These are phyloP conservation scores for Ophion slaviceki DNA, from an alignment of 2,888 invertebrate species.

Conservation along the genomic window DNA sequence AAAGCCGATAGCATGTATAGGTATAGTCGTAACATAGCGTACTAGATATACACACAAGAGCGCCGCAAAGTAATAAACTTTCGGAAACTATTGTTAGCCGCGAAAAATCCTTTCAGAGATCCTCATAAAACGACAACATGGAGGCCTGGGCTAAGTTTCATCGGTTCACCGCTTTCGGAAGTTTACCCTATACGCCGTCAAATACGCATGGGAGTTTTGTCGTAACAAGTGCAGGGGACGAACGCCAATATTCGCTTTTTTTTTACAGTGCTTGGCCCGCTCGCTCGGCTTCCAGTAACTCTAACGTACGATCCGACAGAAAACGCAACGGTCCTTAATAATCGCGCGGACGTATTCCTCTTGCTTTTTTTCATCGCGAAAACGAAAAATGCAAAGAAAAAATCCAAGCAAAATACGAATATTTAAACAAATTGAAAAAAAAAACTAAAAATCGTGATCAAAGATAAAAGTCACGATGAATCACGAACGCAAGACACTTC, in stretches of 20 bases:
- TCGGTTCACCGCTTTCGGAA: not conserved
- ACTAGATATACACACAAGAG: not conserved
- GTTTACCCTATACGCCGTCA: not conserved
- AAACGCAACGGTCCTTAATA: slow-evolving; percentile 16
- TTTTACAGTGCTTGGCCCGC: not conserved
- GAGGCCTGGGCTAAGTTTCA: not conserved
- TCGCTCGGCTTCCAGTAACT: slow-evolving; percentile 1
- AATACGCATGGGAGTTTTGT: not conserved
- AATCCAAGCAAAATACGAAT: not conserved
- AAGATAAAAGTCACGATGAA: no score
- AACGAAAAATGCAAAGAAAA: no score
- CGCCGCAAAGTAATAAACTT: not conserved
- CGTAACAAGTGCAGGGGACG: slow-evolving; percentile 20
- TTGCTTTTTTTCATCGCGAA: not conserved
- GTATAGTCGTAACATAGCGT: not conserved
- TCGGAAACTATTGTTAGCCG: not conserved
- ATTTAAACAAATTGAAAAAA: no score
- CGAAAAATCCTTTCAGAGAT: not conserved
- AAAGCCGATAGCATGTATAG: not conserved
- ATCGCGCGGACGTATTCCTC: not conserved
- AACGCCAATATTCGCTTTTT: slow-evolving; percentile 12
- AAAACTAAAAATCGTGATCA: no score
- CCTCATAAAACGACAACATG: not conserved
- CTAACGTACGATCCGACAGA: slow-evolving; percentile 2
- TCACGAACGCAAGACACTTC: not conserved